These are phyloP conservation scores for Microtus pennsylvanicus DNA, from an alignment of 2,113 vertebrate species.

Conservation along the genomic window DNA sequence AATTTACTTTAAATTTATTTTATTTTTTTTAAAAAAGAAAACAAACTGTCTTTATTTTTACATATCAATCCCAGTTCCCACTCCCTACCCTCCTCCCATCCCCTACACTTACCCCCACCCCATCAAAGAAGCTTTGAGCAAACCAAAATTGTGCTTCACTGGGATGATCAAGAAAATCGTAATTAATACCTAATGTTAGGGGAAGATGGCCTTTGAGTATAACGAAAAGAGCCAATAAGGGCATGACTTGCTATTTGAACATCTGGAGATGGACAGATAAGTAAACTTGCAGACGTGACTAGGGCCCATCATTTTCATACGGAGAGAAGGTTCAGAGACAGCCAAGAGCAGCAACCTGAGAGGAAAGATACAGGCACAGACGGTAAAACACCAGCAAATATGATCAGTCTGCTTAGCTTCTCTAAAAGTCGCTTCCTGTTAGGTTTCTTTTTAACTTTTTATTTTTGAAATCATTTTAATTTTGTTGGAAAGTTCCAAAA, in stretches of 20 bases:
- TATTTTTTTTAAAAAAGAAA: too few species aligned
- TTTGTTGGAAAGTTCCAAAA: not conserved
- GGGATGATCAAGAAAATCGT: not conserved
- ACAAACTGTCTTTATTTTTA: too few species aligned
- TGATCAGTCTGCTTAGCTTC: not conserved
- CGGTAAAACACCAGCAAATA: not conserved
- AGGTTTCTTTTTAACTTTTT: not conserved
- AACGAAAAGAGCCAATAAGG: not conserved
- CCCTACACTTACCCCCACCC: too few species aligned
- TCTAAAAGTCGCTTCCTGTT: not conserved
- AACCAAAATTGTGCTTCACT: not conserved
- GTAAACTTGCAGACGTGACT: not conserved
- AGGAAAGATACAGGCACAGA: not conserved
- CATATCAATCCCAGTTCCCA: too few species aligned
- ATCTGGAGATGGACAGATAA: not conserved
- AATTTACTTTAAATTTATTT: too few species aligned
- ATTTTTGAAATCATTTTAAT: conserved; percentile 52
- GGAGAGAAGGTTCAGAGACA: not conserved
- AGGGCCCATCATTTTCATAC: not conserved
- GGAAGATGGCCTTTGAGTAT: not conserved
- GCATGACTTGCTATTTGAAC: not conserved
- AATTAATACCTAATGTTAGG: not conserved
- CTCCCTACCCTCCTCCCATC: too few species aligned
- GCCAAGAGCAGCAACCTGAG: not conserved
- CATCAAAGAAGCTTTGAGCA: not conserved